Percentiles rank a stretch among this genome's conserved stretches.
Conservation (phyloP, 2,797 vertebrate genomes). For the Schizopygopsis pylzovi region DNA sequence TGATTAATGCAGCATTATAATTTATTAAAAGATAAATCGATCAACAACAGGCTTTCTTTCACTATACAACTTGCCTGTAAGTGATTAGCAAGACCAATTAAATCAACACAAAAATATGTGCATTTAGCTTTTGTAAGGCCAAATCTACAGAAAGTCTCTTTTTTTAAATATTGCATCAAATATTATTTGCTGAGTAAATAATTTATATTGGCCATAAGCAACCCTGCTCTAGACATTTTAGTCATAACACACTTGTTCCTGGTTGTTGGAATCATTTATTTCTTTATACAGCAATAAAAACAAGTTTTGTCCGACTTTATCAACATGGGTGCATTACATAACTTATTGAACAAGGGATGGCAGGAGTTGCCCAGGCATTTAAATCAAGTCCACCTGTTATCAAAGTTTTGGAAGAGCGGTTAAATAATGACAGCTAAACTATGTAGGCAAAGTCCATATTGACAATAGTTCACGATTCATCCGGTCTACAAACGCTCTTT, state of each 20-base stretch:
- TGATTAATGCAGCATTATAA: background rate
- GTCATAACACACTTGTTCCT: background rate
- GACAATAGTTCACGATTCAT: background rate
- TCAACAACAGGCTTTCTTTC: background rate
- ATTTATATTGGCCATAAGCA: background rate
- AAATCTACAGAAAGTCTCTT: too few species aligned
- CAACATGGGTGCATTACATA: background rate
- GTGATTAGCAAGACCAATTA: background rate
- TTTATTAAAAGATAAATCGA: background rate
- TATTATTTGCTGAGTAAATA: background rate
- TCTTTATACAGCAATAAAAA: slow-evolving; percentile 21
- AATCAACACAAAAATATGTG: background rate
- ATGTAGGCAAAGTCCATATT: slow-evolving; percentile 12
- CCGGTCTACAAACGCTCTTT: background rate
- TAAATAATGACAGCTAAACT: slow-evolving; percentile 14
- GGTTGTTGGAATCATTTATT: background rate
- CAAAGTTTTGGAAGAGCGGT: background rate
- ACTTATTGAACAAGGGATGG: background rate
- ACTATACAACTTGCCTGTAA: background rate
- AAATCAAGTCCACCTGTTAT: background rate
- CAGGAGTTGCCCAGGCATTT: background rate
- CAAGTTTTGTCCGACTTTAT: background rate
- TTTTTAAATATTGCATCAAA: background rate
- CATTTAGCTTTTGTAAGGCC: background rate
- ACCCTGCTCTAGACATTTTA: background rate